Evolutionary conservation across 2,113 vertebrate species (phyloP).

Genomic region (Poeciliopsis retropinna): DNA sequence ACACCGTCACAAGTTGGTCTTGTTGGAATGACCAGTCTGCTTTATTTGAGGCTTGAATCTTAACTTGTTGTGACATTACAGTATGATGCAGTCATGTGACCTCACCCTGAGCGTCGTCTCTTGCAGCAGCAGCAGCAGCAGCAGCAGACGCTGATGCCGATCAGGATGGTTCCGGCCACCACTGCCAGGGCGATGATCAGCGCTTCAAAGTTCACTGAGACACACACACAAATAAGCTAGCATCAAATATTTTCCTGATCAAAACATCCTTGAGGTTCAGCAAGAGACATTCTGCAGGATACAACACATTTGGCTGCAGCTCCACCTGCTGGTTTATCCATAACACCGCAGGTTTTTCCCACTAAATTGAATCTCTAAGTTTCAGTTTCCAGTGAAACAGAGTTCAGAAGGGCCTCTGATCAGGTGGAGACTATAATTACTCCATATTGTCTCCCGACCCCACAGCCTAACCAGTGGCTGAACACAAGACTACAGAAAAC

Average conservation of each 20-base stretch:
- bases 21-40: no score
- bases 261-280: not conserved
- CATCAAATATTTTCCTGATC: not conserved
- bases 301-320: conserved; percentile 12
- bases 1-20: no score
- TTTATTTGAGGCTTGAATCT: no score
- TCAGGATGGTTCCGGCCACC: conserved; percentile 76
- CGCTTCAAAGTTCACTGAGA: conserved; percentile 87
- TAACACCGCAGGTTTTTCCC: not conserved
- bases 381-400: not conserved
- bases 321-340: conserved; percentile 49
- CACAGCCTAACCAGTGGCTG: no score
- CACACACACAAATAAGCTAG: conserved; percentile 2
- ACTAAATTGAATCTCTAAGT: not conserved
- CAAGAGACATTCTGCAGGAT: no score
- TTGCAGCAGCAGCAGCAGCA: conserved; percentile 86
- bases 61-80: no score
- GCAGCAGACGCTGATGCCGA: conserved; percentile 80
- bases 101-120: conserved; percentile 74
- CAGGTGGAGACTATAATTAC: no score
- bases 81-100: no score
- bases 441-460: no score
- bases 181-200: conserved; percentile 85
- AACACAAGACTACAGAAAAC: no score
- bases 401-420: not conserved